These are phyloP conservation scores for Karalla daura DNA, from an alignment of 2,797 vertebrate species.

Conservation along the genomic window DNA sequence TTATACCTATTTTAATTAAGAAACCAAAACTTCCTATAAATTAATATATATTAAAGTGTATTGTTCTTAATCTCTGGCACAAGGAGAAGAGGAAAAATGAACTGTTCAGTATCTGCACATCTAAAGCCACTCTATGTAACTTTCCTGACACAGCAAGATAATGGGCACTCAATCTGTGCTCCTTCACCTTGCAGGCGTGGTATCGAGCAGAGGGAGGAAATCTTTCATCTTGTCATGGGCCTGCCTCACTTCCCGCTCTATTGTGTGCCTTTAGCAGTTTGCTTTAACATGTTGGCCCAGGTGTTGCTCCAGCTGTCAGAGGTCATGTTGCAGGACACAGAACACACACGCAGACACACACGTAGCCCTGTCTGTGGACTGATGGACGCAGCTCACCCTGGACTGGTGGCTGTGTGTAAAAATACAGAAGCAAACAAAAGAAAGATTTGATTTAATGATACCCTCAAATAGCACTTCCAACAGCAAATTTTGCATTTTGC, in stretches of 20 bases:
- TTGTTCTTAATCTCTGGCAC: too few species aligned
- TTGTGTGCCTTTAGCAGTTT: constrained; percentile 7
- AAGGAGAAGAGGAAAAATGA: too few species aligned
- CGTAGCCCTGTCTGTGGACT: constrained; percentile 1
- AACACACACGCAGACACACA: constrained; percentile 10
- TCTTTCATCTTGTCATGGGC: constrained; percentile 22
- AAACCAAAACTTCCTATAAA: too few species aligned
- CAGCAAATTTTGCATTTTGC: too few species aligned
- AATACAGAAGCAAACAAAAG: too few species aligned
- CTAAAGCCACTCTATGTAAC: too few species aligned
- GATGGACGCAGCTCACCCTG: constrained; percentile 1
- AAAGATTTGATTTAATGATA: too few species aligned
- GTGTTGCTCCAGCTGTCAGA: constrained; percentile 25
- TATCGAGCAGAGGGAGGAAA: constrained; percentile 2
- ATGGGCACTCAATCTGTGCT: neutral
- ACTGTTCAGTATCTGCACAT: neutral
- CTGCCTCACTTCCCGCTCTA: constrained; percentile 11
- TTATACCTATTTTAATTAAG: too few species aligned
- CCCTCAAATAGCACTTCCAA: too few species aligned
- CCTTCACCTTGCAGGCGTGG: neutral
- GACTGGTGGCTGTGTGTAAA: neutral
- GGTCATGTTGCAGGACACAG: too few species aligned
- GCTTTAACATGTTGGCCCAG: constrained; percentile 6
- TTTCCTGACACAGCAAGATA: neutral
- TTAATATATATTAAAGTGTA: too few species aligned